Conservation (phyloP, 2,113 vertebrate species). For the Lontra canadensis region DNA sequence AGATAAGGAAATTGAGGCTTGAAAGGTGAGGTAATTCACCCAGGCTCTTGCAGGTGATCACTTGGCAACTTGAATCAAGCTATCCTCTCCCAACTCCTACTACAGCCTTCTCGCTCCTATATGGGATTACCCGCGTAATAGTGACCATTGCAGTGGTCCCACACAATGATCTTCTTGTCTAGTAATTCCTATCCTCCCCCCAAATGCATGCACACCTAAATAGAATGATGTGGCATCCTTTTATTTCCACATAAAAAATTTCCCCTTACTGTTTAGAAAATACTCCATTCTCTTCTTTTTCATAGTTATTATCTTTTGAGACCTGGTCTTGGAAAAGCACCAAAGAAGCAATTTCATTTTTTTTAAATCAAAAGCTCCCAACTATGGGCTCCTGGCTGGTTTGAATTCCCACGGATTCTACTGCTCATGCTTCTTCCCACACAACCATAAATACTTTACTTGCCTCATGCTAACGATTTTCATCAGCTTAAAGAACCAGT, state of each 20-base stretch:
- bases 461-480: conserved; percentile 21
- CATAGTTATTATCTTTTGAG: neutral
- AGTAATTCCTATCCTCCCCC: neutral
- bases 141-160: fast-evolving
- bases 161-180: neutral
- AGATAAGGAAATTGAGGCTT: neutral
- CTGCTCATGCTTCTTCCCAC: neutral
- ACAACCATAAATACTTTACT: conserved; percentile 28
- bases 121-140: neutral
- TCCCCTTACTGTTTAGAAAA: neutral
- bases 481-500: neutral
- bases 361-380: neutral
- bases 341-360: neutral
- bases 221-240: neutral
- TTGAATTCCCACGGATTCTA: neutral
- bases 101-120: neutral
- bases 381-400: neutral
- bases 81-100: neutral
- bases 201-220: neutral
- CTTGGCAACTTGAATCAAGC: neutral
- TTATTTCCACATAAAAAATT: neutral
- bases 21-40: neutral
- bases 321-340: neutral
- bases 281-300: neutral
- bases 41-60: neutral